Conservation (phyloP, 2,113 vertebrate genomes). For the Corythornis madagascariensis region DNA sequence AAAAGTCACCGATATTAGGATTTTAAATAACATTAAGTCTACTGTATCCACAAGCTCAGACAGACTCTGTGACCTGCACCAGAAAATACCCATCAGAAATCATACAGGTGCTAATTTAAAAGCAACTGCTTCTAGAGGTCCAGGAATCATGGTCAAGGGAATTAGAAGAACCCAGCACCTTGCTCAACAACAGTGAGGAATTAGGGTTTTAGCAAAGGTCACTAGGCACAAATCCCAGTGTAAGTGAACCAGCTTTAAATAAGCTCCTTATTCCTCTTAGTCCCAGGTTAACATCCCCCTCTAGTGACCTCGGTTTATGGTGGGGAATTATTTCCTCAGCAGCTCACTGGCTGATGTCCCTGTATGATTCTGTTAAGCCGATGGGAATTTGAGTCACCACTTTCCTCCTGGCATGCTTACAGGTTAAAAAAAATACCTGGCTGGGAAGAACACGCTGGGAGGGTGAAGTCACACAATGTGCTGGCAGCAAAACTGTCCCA, state of each 20-base stretch:
- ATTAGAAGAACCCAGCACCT: neutral
- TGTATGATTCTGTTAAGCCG: neutral
- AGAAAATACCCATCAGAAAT: neutral
- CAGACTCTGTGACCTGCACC: neutral
- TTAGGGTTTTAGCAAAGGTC: neutral
- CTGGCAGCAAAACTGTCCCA: slow-evolving; percentile 23
- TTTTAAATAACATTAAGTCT: slow-evolving; percentile 28
- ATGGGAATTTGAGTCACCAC: slow-evolving; percentile 11
- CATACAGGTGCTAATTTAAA: neutral
- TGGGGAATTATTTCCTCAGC: neutral
- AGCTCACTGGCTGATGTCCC: neutral
- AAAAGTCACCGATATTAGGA: neutral
- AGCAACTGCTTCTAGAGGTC: neutral
- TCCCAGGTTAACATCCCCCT: neutral
- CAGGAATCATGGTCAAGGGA: neutral
- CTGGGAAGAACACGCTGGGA: slow-evolving; percentile 14
- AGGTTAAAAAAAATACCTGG: slow-evolving; percentile 35
- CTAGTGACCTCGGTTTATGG: neutral
- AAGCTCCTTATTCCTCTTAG: neutral
- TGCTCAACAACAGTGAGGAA: neutral
- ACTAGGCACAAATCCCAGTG: neutral
- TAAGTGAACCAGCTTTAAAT: neutral
- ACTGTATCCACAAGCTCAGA: neutral
- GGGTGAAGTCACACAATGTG: slow-evolving; percentile 30
- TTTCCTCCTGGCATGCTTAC: slow-evolving; percentile 27